Evolutionary conservation across 2,888 invertebrate genomes (phyloP), one percentile per base, ranked within the genome.

Genomic region (Bruchidius siliquastri): DNA sequence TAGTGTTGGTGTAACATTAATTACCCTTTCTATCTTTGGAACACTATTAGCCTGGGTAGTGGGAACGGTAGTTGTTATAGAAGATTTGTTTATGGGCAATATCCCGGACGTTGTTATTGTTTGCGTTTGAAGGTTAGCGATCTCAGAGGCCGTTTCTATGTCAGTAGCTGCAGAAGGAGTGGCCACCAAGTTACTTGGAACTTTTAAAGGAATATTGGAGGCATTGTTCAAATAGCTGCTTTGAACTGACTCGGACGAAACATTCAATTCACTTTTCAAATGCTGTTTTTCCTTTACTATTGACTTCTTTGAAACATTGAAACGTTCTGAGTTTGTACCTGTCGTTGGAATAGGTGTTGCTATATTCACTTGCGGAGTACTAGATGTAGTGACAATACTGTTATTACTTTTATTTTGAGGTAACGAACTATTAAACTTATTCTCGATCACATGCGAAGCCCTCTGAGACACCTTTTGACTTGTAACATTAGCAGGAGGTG

Each of bases 1-100:
- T 30, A 92, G 86, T 22, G 92, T 90, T 22, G 92, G 91, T 21
- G 92, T 84, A 22, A 67, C 18, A 26, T 18, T 67, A 67, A 21
- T n/a, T 20, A 22, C 21, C 20, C 6, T 21, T 20, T 49, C 49
- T 0, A n/a, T 67, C 22, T 13, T 71, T 22, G 71, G 20, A 22
- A 21, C 49, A 67, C 22, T 21, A 21, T 67, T n/a, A 66, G 2
- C 13, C 18, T 30, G 22, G n/a, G 3, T 26, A 20, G 22, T 68
- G 67, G n/a, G 20, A 20, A 68, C 49, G 18, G 6, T 69, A 66
- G 22, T 22, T 67, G 66, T 66, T 26, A 22, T 70, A 20, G 26
- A 22, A 10, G 70, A 10, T 21, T 69, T 22, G 2, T 2, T 21
- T 21, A 69, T 22, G 4, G 71, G n/a, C n/a, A n/a, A n/a, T 26